Evolutionary conservation across 2,797 vertebrate genomes (phyloP).

Genomic region (Sebastes taczanowskii): DNA sequence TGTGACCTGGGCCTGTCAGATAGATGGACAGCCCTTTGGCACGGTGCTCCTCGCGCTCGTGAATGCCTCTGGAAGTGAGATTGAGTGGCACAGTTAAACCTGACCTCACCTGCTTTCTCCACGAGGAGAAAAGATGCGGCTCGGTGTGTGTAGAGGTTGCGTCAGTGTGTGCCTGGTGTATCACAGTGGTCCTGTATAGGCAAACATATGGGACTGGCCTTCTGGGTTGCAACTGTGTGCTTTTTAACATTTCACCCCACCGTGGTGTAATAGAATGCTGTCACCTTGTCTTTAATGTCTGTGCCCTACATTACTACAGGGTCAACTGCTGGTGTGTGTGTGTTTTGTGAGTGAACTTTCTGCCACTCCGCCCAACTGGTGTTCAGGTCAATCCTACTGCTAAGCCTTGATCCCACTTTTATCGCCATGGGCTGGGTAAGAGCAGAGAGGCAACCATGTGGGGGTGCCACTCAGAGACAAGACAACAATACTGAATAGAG

Average conservation of each 20-base stretch:
- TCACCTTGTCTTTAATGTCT: conserved; percentile 2
- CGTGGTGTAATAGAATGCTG: conserved; percentile 1
- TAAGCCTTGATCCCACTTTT: conserved; percentile 44
- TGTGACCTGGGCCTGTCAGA: conserved; percentile 64
- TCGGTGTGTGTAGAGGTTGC: conserved; percentile 3
- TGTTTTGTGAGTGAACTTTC: conserved; percentile 13
- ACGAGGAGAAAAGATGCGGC: conserved; percentile 23
- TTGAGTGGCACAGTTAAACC: conserved; percentile 59
- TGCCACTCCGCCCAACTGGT: conserved; percentile 8
- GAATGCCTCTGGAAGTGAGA: conserved; percentile 52
- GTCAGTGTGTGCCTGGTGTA: conserved; percentile 17
- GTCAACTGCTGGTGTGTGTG: not conserved
- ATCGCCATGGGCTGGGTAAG: conserved; percentile 9
- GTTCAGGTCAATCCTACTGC: conserved; percentile 39
- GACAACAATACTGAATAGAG: not conserved
- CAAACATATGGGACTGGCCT: not conserved
- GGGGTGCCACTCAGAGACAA: not conserved
- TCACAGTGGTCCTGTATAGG: not conserved
- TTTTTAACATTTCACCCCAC: conserved; percentile 14
- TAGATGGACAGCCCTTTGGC: conserved; percentile 58
- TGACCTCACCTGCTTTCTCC: conserved; percentile 51
- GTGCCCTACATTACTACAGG: not conserved
- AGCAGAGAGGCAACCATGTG: not conserved
- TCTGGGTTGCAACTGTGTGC: not conserved
- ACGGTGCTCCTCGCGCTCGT: conserved; percentile 3